A percentile compares a stretch with the other conserved stretches of the same genome.
These are phyloP conservation scores for Apotomis betuletana DNA, from an alignment of 2,888 invertebrate species.

Conservation along the genomic window DNA sequence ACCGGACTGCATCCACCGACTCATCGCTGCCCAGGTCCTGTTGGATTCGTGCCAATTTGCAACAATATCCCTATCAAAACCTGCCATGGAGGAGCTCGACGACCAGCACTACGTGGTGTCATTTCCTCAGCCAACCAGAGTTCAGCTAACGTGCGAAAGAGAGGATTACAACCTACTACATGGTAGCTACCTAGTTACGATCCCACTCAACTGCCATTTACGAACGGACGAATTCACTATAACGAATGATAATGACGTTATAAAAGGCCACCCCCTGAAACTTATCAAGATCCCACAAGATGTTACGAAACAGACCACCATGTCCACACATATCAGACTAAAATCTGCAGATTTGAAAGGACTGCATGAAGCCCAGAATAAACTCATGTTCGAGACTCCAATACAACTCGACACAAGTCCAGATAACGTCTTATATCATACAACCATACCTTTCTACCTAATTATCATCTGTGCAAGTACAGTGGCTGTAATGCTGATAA, in stretches of 20 bases:
- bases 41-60: no score
- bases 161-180: neutral
- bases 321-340: neutral
- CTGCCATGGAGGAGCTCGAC: neutral
- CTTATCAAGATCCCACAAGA: neutral
- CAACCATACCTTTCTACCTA: neutral
- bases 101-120: neutral
- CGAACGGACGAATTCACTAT: slow-evolving; percentile 34
- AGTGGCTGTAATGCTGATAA: neutral
- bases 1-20: no score
- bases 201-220: neutral
- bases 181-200: slow-evolving; percentile 1
- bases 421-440: neutral
- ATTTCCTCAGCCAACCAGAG: neutral
- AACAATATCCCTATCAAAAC: no score
- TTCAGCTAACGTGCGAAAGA: neutral
- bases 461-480: neutral
- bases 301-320: no score
- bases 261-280: slow-evolving; percentile 4
- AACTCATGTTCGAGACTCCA: neutral
- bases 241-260: slow-evolving; percentile 30
- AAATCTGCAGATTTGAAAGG: neutral
- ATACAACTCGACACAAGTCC: neutral
- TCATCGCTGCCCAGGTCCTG: no score
- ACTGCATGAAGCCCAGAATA: neutral